Evolutionary conservation across 1,140 invertebrate genomes (phyloP).

Genomic region (Aphis craccivora): DNA sequence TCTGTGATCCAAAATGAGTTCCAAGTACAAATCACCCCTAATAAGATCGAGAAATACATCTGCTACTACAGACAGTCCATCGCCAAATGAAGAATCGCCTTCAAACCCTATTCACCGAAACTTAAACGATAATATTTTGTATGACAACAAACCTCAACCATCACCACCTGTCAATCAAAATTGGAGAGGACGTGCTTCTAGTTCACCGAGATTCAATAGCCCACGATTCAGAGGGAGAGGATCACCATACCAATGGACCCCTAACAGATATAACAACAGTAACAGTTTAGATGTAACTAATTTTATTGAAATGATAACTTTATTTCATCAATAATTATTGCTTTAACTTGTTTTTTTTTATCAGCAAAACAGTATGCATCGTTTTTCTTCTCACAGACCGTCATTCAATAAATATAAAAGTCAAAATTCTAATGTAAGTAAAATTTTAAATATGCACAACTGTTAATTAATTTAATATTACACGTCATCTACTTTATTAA

Average conservation of each 20-base stretch:
- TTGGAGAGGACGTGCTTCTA: conserved; percentile 24
- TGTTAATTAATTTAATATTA: not conserved
- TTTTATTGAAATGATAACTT: not conserved
- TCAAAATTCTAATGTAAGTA: conserved; percentile 34
- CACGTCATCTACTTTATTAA: not conserved
- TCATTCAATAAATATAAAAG: conserved; percentile 13
- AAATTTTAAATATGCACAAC: not conserved
- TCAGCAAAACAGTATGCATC: not conserved
- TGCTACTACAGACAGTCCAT: not conserved
- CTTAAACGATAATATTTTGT: not conserved
- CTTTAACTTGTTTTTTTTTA: not conserved
- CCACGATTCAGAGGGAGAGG: not conserved
- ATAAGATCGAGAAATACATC: conserved; percentile 3
- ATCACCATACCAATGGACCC: conserved; percentile 33
- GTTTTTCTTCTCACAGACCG: not conserved
- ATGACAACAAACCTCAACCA: not conserved
- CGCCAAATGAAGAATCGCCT: not conserved
- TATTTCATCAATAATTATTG: not conserved
- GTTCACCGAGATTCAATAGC: conserved; percentile 29
- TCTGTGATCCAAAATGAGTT: not conserved
- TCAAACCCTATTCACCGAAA: not conserved
- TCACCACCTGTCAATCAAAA: not conserved
- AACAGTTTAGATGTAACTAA: conserved; percentile 2
- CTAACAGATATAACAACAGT: conserved; percentile 1
- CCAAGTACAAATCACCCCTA: conserved; percentile 26